Conservation (phyloP, 2,797 vertebrate genomes). For the Chiroxiphia lanceolata region DNA sequence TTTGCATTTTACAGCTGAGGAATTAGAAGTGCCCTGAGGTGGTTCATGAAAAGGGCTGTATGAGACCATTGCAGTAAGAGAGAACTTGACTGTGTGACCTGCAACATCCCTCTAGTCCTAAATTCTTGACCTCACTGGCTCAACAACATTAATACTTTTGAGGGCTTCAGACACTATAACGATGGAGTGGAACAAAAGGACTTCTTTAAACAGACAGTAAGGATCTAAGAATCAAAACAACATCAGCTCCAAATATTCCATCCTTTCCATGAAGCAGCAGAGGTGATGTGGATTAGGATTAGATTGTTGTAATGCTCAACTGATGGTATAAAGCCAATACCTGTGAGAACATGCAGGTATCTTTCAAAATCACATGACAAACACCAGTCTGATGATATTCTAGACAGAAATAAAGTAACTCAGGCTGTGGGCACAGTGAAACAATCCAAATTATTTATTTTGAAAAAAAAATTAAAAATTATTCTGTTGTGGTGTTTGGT, state of each 20-base stretch:
- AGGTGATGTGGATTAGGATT: not conserved
- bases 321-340: not conserved
- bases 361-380: not conserved
- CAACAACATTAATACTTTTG: not conserved
- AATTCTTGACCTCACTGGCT: not conserved
- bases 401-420: not conserved
- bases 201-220: not conserved
- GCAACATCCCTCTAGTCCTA: not conserved
- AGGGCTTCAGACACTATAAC: not conserved
- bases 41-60: not conserved
- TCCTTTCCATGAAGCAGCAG: not conserved
- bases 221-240: not conserved
- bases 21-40: not conserved
- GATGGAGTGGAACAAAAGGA: not conserved
- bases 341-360: not conserved
- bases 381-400: not conserved
- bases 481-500: not conserved
- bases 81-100: not conserved
- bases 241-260: not conserved
- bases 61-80: not conserved
- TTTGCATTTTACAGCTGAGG: slow-evolving; percentile 10
- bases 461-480: not conserved
- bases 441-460: not conserved
- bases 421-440: not conserved
- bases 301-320: not conserved